Evolutionary conservation across 1,140 invertebrate species (phyloP).

Genomic region (Zophobas morio): DNA sequence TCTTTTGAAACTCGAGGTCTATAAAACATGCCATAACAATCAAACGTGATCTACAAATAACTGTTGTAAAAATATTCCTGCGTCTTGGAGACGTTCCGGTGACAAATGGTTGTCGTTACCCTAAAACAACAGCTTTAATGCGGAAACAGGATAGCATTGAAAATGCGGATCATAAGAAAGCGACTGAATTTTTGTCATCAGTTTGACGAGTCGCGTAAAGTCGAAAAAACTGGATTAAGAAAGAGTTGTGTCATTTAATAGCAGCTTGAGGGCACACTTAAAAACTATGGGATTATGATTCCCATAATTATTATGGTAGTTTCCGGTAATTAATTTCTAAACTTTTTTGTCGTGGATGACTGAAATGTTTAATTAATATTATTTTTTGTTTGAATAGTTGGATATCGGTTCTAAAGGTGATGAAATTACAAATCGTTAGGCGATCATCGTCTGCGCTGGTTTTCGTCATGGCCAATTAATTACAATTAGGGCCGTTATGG

Average conservation of each 20-base stretch:
- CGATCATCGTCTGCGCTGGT: slow-evolving; percentile 26
- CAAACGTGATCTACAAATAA: slow-evolving; percentile 57
- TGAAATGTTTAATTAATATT: slow-evolving; percentile 24
- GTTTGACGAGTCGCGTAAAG: not conserved
- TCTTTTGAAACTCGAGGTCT: slow-evolving; percentile 45
- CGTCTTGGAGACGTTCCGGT: slow-evolving; percentile 33
- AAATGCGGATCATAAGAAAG: slow-evolving; percentile 9
- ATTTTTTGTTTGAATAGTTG: slow-evolving; percentile 8
- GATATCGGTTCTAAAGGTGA: slow-evolving; percentile 15
- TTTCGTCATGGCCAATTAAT: slow-evolving; percentile 44
- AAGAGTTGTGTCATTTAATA: not conserved
- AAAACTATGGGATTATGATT: not conserved
- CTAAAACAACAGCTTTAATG: slow-evolving; percentile 60
- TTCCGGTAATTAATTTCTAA: slow-evolving; percentile 30
- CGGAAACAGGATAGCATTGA: not conserved
- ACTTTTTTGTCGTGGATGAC: not conserved
- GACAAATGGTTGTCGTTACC: slow-evolving; percentile 56
- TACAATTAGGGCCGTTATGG: slow-evolving; percentile 40
- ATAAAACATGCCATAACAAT: slow-evolving; percentile 55
- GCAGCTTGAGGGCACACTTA: not conserved
- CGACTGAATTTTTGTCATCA: not conserved
- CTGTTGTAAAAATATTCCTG: slow-evolving; percentile 58
- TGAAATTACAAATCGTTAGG: slow-evolving; percentile 32
- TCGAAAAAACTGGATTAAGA: not conserved
- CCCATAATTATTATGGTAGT: slow-evolving; percentile 9